Percentiles rank a stretch among this genome's conserved stretches.
phyloP scores from a whole-genome alignment of 2,797 vertebrate genomes.

The Semotilus atromaculatus region DNA sequence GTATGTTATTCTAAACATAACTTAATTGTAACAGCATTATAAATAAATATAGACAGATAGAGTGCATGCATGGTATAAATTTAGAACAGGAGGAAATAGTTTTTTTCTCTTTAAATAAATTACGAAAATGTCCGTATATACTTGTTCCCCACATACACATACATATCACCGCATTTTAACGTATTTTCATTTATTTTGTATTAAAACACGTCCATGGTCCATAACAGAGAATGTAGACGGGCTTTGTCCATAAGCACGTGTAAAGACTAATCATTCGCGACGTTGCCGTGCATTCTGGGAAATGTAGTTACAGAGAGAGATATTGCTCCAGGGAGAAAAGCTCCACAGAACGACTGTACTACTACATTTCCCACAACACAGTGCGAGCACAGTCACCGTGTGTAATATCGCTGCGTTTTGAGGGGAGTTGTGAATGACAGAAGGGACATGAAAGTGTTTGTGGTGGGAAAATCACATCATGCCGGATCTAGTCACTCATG shows the following conservation, averaged over 20 bases:
- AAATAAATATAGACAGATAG: neutral
- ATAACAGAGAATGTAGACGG: too few relatives aligned
- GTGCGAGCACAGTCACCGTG: neutral
- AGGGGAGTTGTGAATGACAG: slow-evolving; percentile 55
- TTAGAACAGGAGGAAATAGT: neutral
- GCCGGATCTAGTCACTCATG: neutral
- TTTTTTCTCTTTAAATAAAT: neutral
- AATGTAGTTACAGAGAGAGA: slow-evolving; percentile 32
- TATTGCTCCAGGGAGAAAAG: neutral
- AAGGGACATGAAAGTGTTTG: slow-evolving; percentile 37
- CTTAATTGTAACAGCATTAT: neutral
- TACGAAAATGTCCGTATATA: neutral
- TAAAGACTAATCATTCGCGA: neutral
- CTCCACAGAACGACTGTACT: neutral
- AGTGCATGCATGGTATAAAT: neutral
- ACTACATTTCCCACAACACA: slow-evolving; percentile 59
- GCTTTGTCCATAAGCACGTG: neutral
- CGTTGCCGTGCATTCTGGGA: slow-evolving; percentile 36
- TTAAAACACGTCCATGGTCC: too few relatives aligned
- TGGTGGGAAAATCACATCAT: neutral
- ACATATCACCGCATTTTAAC: neutral
- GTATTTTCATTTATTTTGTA: neutral
- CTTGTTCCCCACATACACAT: neutral
- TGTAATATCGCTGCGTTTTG: slow-evolving; percentile 25
- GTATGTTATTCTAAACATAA: neutral